Evolutionary conservation across 2,113 vertebrate species (phyloP).

Genomic region (Chroicocephalus ridibundus): DNA sequence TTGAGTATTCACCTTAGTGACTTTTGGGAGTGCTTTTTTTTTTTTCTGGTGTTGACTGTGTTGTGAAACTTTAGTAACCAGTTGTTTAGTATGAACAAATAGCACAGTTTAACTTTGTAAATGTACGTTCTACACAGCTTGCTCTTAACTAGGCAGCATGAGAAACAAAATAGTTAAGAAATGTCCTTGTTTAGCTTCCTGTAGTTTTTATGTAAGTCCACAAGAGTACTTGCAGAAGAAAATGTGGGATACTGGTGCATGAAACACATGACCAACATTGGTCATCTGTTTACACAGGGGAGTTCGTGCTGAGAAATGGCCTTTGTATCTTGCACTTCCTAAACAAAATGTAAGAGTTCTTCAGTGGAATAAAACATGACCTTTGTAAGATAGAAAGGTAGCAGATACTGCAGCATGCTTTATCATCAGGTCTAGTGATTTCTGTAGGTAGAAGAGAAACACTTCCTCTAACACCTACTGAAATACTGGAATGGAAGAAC

Average conservation of each 20-base stretch:
- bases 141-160: not conserved
- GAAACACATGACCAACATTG: not conserved
- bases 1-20: not conserved
- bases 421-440: not conserved
- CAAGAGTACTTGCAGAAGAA: not conserved
- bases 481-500: not conserved
- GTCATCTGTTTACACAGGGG: not conserved
- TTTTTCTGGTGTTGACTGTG: not conserved
- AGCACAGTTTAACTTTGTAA: not conserved
- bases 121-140: not conserved
- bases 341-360: not conserved
- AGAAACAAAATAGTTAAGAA: not conserved
- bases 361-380: not conserved
- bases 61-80: not conserved
- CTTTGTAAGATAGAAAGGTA: not conserved
- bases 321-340: not conserved
- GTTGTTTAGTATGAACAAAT: not conserved
- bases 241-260: not conserved
- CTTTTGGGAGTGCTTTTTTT: not conserved
- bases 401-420: not conserved
- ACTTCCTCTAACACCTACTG: accelerated
- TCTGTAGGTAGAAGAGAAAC: not conserved
- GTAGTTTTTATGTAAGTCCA: not conserved
- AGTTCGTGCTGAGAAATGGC: not conserved
- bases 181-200: not conserved